Evolutionary conservation across 2,888 invertebrate species (phyloP).

Genomic region (Aspidapion aeneum): DNA sequence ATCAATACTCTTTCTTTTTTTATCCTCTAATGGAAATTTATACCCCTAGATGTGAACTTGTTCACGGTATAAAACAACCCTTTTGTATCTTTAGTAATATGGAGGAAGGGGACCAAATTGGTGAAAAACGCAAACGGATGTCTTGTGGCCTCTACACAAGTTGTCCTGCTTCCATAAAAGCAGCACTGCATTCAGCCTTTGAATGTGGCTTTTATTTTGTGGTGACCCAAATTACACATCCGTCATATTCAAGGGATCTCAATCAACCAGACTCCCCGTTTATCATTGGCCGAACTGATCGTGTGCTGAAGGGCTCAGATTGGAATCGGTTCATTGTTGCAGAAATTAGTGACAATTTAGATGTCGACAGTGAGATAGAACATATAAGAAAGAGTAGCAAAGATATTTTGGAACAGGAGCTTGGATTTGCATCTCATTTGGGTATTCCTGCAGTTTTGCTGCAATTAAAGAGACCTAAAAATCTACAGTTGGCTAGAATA

Average conservation of each 20-base stretch:
- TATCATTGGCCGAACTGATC: slow-evolving; percentile 80
- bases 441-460: slow-evolving; percentile 65
- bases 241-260: slow-evolving; percentile 66
- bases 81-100: too few relatives aligned
- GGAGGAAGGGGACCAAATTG: slow-evolving; percentile 34
- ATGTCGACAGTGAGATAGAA: slow-evolving; percentile 67
- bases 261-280: slow-evolving; percentile 54
- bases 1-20: too few relatives aligned
- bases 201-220: slow-evolving; percentile 69
- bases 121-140: slow-evolving; percentile 51
- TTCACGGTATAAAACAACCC: too few relatives aligned
- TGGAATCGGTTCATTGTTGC: slow-evolving; percentile 76
- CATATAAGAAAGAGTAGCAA: slow-evolving; percentile 59
- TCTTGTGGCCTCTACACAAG: slow-evolving; percentile 67
- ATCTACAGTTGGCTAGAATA: slow-evolving; percentile 60
- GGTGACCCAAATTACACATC: slow-evolving; percentile 72
- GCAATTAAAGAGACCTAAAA: slow-evolving; percentile 50
- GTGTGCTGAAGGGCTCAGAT: slow-evolving; percentile 68
- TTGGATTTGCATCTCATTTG: slow-evolving; percentile 71
- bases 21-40: too few relatives aligned
- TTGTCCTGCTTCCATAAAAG: slow-evolving; percentile 59
- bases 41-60: too few relatives aligned
- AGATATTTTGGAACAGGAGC: slow-evolving; percentile 62
- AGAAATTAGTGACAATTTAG: slow-evolving; percentile 71
- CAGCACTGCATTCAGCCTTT: slow-evolving; percentile 56